Evolutionary conservation across 2,797 vertebrate species (phyloP).

Genomic region (Carcharodon carcharias): DNA sequence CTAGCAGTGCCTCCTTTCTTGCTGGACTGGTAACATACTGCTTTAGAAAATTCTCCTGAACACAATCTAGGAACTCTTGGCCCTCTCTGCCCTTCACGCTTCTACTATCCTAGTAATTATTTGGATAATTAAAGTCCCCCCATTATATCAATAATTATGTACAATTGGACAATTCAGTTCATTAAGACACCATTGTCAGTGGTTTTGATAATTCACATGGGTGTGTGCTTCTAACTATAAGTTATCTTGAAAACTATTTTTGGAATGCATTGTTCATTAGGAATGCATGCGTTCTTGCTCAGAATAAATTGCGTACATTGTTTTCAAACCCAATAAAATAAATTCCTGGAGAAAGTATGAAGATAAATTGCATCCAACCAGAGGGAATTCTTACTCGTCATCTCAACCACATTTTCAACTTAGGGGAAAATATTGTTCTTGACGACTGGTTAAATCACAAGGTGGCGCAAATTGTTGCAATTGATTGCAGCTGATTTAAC

Average conservation of each 20-base stretch:
- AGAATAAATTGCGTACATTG: neutral
- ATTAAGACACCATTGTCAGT: no score
- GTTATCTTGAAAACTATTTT: neutral
- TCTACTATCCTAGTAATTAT: neutral
- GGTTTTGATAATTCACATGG: neutral
- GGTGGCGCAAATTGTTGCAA: neutral
- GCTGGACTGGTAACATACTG: neutral
- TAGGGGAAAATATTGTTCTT: neutral
- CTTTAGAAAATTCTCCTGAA: neutral
- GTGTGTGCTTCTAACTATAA: neutral
- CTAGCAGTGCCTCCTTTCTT: neutral
- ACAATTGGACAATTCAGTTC: neutral
- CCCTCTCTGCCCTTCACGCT: neutral
- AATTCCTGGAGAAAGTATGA: neutral
- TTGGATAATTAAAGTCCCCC: neutral
- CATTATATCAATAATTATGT: neutral
- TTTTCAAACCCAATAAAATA: constrained; percentile 12
- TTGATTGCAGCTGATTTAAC: neutral
- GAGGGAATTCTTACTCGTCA: neutral
- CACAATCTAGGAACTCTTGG: neutral
- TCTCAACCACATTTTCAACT: neutral
- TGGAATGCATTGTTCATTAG: neutral
- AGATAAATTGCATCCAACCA: neutral
- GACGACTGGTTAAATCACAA: neutral
- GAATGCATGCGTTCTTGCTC: neutral